Percentiles rank a stretch among this genome's conserved stretches.
These are phyloP conservation scores for Saiga tatarica DNA, from an alignment of 2,113 vertebrate species.

Conservation along the genomic window DNA sequence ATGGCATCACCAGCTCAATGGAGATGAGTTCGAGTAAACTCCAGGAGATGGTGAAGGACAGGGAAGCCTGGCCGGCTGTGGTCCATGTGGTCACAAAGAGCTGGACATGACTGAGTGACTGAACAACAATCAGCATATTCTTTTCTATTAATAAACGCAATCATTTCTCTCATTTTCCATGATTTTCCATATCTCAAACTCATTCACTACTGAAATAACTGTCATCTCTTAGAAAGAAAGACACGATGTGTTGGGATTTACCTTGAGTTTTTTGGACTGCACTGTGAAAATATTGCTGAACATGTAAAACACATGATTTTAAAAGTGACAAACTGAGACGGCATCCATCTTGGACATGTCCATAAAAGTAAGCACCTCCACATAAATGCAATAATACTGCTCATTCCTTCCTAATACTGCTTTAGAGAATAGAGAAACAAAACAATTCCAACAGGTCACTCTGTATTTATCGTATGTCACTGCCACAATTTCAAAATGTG, in stretches of 20 bases:
- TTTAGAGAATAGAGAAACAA: constrained; percentile 4
- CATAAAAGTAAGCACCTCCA: neutral
- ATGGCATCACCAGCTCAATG: neutral
- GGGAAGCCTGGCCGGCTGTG: neutral
- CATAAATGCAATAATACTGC: neutral
- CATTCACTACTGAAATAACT: neutral
- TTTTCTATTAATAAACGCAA: neutral
- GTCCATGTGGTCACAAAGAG: neutral
- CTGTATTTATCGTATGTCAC: neutral
- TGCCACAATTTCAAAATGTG: neutral
- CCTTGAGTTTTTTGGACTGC: neutral
- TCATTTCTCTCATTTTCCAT: neutral
- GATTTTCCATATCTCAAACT: neutral
- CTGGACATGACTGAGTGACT: neutral
- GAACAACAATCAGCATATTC: neutral
- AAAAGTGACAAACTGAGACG: neutral
- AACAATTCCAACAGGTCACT: neutral
- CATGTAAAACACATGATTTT: neutral
- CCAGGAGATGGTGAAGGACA: neutral
- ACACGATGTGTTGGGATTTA: neutral
- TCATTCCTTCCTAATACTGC: neutral
- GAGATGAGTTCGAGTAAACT: neutral
- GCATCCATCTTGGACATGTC: neutral
- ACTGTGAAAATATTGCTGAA: neutral
- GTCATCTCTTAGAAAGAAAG: neutral